Evolutionary conservation across 2,113 vertebrate genomes (phyloP).

Genomic region (Sclerurus mexicanus): DNA sequence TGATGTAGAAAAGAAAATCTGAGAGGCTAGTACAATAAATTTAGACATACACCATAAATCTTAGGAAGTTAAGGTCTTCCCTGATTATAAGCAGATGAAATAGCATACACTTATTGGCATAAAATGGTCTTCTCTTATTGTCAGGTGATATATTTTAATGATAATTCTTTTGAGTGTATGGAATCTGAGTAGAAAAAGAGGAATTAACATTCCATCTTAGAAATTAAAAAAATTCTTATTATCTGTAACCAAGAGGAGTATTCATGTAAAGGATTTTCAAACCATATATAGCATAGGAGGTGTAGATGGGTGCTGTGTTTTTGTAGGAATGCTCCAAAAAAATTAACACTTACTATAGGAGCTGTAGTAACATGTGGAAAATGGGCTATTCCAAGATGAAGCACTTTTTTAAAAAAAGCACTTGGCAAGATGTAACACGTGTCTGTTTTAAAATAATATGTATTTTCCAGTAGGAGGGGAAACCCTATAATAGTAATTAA

Average conservation of each 20-base stretch:
- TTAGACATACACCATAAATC: not conserved
- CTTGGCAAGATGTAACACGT: not conserved
- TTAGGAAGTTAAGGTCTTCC: not conserved
- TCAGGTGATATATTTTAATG: not conserved
- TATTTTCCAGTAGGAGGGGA: not conserved
- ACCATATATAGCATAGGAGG: not conserved
- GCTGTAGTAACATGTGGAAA: not conserved
- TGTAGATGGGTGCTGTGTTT: not conserved
- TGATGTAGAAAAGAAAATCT: not conserved
- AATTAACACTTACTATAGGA: not conserved
- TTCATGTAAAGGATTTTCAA: not conserved
- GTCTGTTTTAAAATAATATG: not conserved
- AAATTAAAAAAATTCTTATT: not conserved
- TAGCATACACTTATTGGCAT: not conserved
- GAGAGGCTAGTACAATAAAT: not conserved
- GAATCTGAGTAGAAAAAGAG: not conserved
- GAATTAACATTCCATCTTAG: not conserved
- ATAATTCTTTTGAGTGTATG: not conserved
- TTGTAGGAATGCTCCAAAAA: not conserved
- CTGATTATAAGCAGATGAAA: not conserved
- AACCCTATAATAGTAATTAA: not conserved
- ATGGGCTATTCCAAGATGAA: not conserved
- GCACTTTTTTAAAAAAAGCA: not conserved
- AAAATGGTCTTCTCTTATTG: not conserved
- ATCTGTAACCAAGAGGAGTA: not conserved